Percentiles rank a stretch among this genome's conserved stretches.
Evolutionary conservation across 2,888 invertebrate species (phyloP).

Genomic region (Apotomis betuletana): DNA sequence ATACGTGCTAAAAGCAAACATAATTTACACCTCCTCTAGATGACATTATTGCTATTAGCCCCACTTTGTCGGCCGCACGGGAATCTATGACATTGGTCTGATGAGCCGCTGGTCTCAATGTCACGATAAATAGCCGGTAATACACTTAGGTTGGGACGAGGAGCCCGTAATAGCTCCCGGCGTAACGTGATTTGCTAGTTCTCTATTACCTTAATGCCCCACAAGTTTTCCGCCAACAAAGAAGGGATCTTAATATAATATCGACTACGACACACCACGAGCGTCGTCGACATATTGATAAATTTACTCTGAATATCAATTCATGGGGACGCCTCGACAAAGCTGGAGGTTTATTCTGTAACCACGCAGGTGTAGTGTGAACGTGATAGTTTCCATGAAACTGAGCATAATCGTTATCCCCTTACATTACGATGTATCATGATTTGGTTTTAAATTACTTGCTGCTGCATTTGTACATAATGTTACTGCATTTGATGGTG

Average conservation of each 20-base stretch:
- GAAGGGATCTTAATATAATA: slow-evolving; percentile 72
- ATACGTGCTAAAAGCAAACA: slow-evolving; percentile 12
- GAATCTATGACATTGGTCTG: slow-evolving; percentile 55
- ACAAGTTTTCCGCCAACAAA: slow-evolving; percentile 74
- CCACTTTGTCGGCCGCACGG: slow-evolving; percentile 24
- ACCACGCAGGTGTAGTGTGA: slow-evolving; percentile 19
- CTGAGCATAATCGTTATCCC: slow-evolving; percentile 24
- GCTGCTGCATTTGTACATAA: background rate
- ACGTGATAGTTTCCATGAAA: slow-evolving; percentile 34
- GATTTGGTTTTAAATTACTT: slow-evolving; percentile 32
- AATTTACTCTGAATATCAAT: slow-evolving; percentile 35
- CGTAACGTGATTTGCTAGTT: slow-evolving; percentile 76
- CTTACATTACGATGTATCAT: slow-evolving; percentile 29
- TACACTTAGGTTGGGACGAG: slow-evolving; percentile 70
- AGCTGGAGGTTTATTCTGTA: slow-evolving; percentile 10
- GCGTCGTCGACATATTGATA: slow-evolving; percentile 34
- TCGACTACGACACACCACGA: slow-evolving; percentile 52
- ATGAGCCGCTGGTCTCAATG: slow-evolving; percentile 67
- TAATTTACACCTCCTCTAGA: slow-evolving; percentile 24
- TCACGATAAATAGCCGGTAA: slow-evolving; percentile 76
- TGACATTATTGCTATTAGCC: slow-evolving; percentile 22
- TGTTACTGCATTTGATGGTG: background rate
- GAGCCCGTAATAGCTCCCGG: slow-evolving; percentile 67
- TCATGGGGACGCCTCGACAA: slow-evolving; percentile 13
- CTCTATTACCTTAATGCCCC: slow-evolving; percentile 73